Base-by-base conservation (phyloP, 2,797 vertebrate genomes). In the Oreonectes daqikongensis region DNA sequence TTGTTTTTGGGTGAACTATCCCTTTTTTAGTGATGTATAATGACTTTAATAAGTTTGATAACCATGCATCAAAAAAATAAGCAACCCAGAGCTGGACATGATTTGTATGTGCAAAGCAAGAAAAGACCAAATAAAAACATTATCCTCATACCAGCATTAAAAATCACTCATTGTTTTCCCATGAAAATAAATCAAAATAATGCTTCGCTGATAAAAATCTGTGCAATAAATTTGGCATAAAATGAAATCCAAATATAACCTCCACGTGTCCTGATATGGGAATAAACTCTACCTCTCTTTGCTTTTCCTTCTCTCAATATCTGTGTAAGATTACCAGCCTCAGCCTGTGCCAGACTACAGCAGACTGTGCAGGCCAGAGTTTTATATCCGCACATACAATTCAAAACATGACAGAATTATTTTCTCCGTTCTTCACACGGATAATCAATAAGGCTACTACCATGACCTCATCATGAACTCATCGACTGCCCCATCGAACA, bases 251-350 rank as follows among this genome's bases (percentile, higher is more conserved):
- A 28, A 24, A 65, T 52, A 72, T n/a, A 26, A 60, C 59, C n/a
- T 42, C 64, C 26, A 69, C 66, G 52, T 80, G 38, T 73, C 63
- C 42, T 44, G 59, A 66, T 71, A 76, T 66, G 42, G 57, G 52
- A 72, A 60, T 60, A 57, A 55, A 48, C 44, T 57, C 38, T 59
- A 24, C 50, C 59, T 22, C 38, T 57, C 59, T 57, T 14, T 17
- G 46, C 24, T 22, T 59, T 68, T n/a, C 24, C 64, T 55, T 53
- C 44, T 69, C 44, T 70, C 18, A 57, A 76, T 20, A 69, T 52
- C 55, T 78, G 75, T 24, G 24, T 71, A 69, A 74, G 38, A 76
- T 48, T 61, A 69, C 22, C 24, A 22, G 24, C 60, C 22, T 35
- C 22, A 6, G 22, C 22, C n/a, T 20, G 40, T n/a, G 65, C 20